Conservation (phyloP, 92 coral and sea anemone species). For the Porites lobata region DNA sequence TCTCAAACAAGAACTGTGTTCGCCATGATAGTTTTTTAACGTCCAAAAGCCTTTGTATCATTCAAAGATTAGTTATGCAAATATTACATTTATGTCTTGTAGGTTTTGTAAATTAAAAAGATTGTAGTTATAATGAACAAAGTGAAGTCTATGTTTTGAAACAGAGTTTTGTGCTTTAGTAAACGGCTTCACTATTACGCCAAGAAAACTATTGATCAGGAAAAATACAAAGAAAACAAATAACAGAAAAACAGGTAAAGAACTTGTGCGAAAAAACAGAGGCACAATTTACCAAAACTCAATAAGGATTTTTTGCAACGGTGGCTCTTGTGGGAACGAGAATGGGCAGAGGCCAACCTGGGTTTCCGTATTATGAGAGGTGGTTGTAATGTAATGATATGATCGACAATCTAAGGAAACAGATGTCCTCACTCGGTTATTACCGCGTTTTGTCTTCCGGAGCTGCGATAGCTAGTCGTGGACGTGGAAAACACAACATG, state of each 20-base stretch:
- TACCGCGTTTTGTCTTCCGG: not conserved
- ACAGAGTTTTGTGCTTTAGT: conserved; percentile 23
- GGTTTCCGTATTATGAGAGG: too few relatives aligned
- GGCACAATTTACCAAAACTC: not conserved
- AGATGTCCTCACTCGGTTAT: not conserved
- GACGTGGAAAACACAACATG: not conserved
- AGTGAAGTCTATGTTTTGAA: conserved; percentile 22
- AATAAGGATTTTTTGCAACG: conserved; percentile 2
- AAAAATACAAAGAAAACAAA: not conserved
- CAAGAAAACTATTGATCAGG: not conserved
- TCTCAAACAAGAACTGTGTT: not conserved
- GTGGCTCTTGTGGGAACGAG: too few relatives aligned
- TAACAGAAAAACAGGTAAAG: not conserved
- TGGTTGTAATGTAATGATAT: not conserved
- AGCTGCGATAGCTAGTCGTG: not conserved
- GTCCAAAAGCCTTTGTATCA: conserved; percentile 15
- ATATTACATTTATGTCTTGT: conserved; percentile 11
- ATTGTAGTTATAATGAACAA: not conserved
- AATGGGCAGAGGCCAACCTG: too few relatives aligned
- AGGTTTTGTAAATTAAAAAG: conserved; percentile 33
- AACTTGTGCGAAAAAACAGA: not conserved
- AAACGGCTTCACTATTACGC: not conserved
- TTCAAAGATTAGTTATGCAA: conserved; percentile 9
- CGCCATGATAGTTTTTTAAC: not conserved
- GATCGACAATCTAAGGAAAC: not conserved